phyloP scores from a whole-genome alignment of 2,113 vertebrate genomes.

The Apodemus speciosus region DNA sequence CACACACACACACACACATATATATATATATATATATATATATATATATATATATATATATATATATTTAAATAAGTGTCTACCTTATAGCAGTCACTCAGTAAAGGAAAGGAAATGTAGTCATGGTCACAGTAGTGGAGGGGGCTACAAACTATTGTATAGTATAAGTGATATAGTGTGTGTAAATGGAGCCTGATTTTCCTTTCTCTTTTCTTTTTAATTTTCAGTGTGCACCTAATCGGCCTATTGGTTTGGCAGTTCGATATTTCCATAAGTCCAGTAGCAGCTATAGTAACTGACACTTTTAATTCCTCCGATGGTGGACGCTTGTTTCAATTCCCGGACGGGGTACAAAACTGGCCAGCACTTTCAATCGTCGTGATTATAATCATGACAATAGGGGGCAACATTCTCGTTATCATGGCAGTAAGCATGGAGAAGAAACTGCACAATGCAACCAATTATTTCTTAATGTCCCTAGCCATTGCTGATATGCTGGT shows the following conservation, averaged over 20 bases:
- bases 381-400: constrained; percentile 96
- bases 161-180: not conserved
- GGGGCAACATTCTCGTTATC: constrained; percentile 98
- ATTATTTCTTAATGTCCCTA: constrained; percentile 98
- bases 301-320: constrained; percentile 75
- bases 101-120: not conserved
- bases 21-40: no score
- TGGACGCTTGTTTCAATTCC: constrained; percentile 77
- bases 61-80: no score
- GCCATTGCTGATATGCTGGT: constrained; percentile 98
- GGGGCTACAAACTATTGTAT: not conserved
- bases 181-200: constrained; percentile 20
- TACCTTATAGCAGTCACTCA: not conserved
- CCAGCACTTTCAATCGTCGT: constrained; percentile 94
- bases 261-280: constrained; percentile 71
- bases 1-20: no score
- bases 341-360: constrained; percentile 91
- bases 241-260: constrained; percentile 81
- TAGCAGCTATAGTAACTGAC: constrained; percentile 45
- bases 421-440: constrained; percentile 98
- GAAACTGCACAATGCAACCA: constrained; percentile 98
- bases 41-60: no score
- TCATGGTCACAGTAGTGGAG: not conserved
- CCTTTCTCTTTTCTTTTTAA: constrained; percentile 47
- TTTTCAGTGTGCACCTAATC: constrained; percentile 79